Evolutionary conservation across 2,113 vertebrate genomes (phyloP).

Genomic region (Indicator indicator): DNA sequence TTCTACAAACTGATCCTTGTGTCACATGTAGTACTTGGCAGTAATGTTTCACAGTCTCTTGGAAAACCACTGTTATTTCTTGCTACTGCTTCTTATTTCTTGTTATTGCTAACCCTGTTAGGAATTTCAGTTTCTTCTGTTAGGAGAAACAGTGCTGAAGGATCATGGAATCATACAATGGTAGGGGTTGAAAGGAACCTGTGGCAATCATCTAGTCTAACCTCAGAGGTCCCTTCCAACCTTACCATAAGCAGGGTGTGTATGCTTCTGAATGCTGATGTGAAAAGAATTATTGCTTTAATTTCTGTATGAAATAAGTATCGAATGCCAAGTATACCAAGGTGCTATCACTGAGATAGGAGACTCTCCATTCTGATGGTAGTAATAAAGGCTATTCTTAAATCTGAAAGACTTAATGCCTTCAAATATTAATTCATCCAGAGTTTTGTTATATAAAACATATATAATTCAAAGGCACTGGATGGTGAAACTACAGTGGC

Average conservation of each 20-base stretch:
- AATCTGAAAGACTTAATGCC: not conserved
- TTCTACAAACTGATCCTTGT: not conserved
- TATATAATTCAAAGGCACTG: conserved; percentile 52
- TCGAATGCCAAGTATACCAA: not conserved
- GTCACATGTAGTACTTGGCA: not conserved
- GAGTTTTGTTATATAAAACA: conserved; percentile 56
- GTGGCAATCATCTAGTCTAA: too few species aligned
- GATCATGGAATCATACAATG: not conserved
- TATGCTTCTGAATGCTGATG: not conserved
- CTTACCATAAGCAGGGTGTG: not conserved
- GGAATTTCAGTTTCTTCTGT: not conserved
- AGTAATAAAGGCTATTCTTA: not conserved
- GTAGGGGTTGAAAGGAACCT: too few species aligned
- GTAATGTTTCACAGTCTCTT: not conserved
- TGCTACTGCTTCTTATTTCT: not conserved
- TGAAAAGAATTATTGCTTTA: not conserved
- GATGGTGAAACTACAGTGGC: conserved; percentile 48
- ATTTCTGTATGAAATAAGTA: not conserved
- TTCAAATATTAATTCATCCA: conserved; percentile 24
- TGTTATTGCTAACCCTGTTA: not conserved
- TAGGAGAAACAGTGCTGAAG: not conserved
- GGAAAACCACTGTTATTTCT: not conserved
- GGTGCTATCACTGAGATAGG: not conserved
- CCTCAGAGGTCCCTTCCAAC: too few species aligned
- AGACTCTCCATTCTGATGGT: not conserved